Evolutionary conservation across 2,113 vertebrate genomes (phyloP).

Genomic region (Gallinago paraguaiae): DNA sequence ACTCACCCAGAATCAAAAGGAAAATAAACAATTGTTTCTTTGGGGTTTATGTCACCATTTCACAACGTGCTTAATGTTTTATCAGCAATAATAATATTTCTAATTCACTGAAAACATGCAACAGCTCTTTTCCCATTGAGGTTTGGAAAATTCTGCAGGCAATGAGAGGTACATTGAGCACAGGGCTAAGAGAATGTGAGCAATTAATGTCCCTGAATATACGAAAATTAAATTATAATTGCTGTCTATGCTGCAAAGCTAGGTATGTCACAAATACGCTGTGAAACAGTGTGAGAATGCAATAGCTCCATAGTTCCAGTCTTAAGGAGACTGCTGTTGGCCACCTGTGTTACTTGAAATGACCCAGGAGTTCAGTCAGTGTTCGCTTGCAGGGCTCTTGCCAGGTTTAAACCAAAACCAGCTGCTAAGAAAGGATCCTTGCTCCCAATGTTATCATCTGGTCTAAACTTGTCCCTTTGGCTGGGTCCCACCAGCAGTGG

Average conservation of each 20-base stretch:
- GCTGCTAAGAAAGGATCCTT: accelerated
- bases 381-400: background rate
- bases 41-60: constrained; percentile 22
- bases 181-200: background rate
- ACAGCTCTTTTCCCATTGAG: constrained; percentile 16
- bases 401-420: background rate
- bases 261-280: background rate
- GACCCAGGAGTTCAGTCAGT: background rate
- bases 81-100: constrained; percentile 24
- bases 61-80: background rate
- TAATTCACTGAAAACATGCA: constrained; percentile 27
- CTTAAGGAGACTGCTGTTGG: background rate
- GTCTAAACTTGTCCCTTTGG: background rate
- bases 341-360: background rate
- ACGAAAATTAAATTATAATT: constrained; percentile 3
- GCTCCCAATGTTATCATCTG: background rate
- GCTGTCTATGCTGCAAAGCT: background rate
- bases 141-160: constrained; percentile 33
- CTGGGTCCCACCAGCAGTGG: background rate
- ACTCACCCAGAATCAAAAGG: background rate
- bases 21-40: background rate
- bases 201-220: constrained; percentile 14
- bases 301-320: background rate
- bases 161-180: background rate
- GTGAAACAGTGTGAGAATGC: background rate